Conservation (phyloP, 30 jellyfish, hydroid and myxozoan genomes). For the Mastigias papua region DNA sequence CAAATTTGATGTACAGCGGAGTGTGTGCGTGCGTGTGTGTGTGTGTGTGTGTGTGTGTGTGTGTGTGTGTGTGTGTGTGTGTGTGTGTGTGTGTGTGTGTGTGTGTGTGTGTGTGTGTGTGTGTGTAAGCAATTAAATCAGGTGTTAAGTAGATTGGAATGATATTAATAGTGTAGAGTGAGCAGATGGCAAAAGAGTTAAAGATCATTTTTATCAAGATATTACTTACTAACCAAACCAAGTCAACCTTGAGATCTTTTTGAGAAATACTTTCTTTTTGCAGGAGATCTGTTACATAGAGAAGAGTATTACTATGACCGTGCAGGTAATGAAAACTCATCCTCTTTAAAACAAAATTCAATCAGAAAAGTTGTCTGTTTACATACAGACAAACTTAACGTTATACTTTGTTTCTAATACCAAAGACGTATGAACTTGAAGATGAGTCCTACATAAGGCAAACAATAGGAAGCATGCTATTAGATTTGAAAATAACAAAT, state of each 20-base stretch:
- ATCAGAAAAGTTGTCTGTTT: neutral
- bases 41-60: too few relatives aligned
- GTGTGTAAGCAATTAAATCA: neutral
- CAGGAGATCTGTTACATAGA: constrained; percentile 69
- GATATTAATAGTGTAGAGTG: neutral
- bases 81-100: too few relatives aligned
- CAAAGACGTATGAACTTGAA: too few relatives aligned
- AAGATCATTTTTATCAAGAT: neutral
- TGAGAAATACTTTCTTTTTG: neutral
- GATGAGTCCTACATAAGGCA: too few relatives aligned
- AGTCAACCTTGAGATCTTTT: neutral
- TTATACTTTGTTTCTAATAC: too few relatives aligned
- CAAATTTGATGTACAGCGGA: too few relatives aligned
- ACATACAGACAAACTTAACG: too few relatives aligned
- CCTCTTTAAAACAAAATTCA: neutral
- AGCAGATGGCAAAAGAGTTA: neutral
- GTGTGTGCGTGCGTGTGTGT: too few relatives aligned
- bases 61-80: too few relatives aligned
- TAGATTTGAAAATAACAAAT: too few relatives aligned
- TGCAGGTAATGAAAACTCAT: constrained; percentile 29
- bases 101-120: too few relatives aligned
- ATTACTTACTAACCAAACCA: neutral
- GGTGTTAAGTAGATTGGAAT: neutral
- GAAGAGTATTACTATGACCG: constrained; percentile 54
- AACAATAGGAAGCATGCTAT: too few relatives aligned